Evolutionary conservation across 1,140 invertebrate genomes (phyloP), one percentile per base, ranked within the genome.

Genomic region (Anadara kagoshimensis): DNA sequence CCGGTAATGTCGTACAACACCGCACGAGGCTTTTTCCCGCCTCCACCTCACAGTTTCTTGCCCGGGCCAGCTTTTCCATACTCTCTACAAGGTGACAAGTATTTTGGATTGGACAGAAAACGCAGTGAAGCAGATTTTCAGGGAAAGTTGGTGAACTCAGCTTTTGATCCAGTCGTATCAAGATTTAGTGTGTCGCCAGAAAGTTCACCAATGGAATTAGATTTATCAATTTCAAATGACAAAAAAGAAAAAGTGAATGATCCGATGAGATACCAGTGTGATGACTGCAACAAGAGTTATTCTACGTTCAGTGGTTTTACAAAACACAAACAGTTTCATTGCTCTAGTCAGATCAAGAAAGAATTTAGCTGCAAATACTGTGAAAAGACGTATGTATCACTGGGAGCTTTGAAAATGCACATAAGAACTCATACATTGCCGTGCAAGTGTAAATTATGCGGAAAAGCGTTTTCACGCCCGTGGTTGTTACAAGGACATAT

Each of bases 321-420:
- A 1, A 98, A 98, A 89, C 97, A 99, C 86, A 94, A 96, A 80
- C 97, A 99, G 86, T 98, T 98, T 89, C 97, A 99, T 83, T 99
- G 97, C 86, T 93, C 93, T 2, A 95, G 95, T 58, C 92, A 95
- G 61, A 92, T 93, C 1, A 95, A 96, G 86, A 98, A 98, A 89
- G 94, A 95, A 1, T 99, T 98, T 90, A 94, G 93, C 76, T 99
- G 97, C 91, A 98, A 98, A 88, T 95, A 94, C 86, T 99, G 98
- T 91, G 94, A 97, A 62, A 99, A 99, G 90, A 94, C 95, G 0
- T 99, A 99, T 90, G 94, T 96, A 0, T 97, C 96, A 0, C 89
- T 98, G 61, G 97, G 97, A 41, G 98, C 97, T 0, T 91, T 99
- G 0, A 99, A 99, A 89, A 99, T 99, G 97, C 98, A 99, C 90